A percentile compares a stretch with the other conserved stretches of the same genome.
phyloP scores from a whole-genome alignment of 2,888 invertebrate species.

The Nasonovia ribisnigri region DNA sequence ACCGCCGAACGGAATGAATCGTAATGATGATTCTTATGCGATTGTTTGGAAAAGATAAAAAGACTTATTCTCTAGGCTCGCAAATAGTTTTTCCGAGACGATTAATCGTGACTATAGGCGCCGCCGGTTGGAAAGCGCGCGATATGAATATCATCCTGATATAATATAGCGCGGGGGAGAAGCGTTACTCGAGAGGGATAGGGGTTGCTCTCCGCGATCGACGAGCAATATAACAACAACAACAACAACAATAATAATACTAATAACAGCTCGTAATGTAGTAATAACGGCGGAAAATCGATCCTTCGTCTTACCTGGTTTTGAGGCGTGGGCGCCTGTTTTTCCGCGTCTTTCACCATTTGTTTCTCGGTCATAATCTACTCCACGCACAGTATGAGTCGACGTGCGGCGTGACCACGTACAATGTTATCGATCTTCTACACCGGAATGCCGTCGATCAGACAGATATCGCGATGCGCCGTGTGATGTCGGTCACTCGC shows the following conservation, averaged over 20 bases:
- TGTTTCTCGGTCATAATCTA: slow-evolving; percentile 51
- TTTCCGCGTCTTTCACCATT: slow-evolving; percentile 60
- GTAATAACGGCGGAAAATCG: not conserved
- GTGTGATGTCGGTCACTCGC: not conserved
- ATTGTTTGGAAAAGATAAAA: not conserved
- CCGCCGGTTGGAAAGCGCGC: not conserved
- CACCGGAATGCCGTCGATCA: not conserved
- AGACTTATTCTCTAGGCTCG: not conserved
- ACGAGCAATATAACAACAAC: not conserved
- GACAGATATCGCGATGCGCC: not conserved
- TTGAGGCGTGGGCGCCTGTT: slow-evolving; percentile 43
- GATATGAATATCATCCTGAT: not conserved
- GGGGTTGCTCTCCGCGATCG: not conserved
- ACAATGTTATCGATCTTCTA: not conserved
- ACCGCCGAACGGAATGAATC: not conserved
- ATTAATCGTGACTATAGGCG: too few relatives aligned
- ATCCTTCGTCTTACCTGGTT: slow-evolving; percentile 47
- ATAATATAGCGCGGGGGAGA: not conserved
- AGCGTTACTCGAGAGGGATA: not conserved
- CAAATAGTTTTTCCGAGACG: not conserved
- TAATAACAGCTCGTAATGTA: not conserved
- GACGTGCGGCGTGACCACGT: not conserved
- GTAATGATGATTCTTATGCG: not conserved
- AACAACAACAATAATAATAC: not conserved
- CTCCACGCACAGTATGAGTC: not conserved